Evolutionary conservation across 37 sponge, comb jelly and placozoan genomes (phyloP), one percentile per base, ranked within the genome.

Genomic region (Eunapius fragilis): DNA sequence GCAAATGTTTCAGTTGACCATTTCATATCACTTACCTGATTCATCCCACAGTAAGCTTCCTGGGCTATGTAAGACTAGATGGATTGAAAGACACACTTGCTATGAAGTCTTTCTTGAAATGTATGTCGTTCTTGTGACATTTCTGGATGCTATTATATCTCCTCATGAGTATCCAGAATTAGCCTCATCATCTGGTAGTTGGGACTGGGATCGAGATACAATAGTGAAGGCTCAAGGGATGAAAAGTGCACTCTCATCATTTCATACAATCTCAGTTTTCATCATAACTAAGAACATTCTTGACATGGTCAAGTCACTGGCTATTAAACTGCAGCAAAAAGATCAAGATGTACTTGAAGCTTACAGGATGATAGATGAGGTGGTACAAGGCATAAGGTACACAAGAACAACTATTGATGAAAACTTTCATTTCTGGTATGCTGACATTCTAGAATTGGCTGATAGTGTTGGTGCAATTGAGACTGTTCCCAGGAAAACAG

Each of bases 1-100:
- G 71, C 25, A 69, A 27, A 28, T 86, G 80, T 86, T 86, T 86
- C 67, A n/a, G n/a, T n/a, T n/a, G n/a, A n/a, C n/a, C 68, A 37
- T 84, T 31, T 31, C 27, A 30, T 37, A 67, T 49, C 35, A 41
- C 41, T 41, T 41, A 41, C 70, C 84, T 37, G 24, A 14, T 25
- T 85, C 89, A 13, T 86, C 89, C 23, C 89, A 76, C 58, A 87
- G n/a, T 34, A 88, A 75, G 69, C 70, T 86, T 58, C 83, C 78
- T 45, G 89, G 89, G n/a, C 84, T 88, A 67, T 88, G 83, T 17
- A 87, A 87, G 67, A 87, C 87, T 31, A 34, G 89, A 74, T 88
- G 89, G 77, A 77, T 74, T 27, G 89, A 88, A 34, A 58, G 89
- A 41, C 84, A 85, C 79, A 88, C 84, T 12, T 87, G 89, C 75